phyloP scores from a whole-genome alignment of 2,888 invertebrate genomes.

The Drosophila affinis region DNA sequence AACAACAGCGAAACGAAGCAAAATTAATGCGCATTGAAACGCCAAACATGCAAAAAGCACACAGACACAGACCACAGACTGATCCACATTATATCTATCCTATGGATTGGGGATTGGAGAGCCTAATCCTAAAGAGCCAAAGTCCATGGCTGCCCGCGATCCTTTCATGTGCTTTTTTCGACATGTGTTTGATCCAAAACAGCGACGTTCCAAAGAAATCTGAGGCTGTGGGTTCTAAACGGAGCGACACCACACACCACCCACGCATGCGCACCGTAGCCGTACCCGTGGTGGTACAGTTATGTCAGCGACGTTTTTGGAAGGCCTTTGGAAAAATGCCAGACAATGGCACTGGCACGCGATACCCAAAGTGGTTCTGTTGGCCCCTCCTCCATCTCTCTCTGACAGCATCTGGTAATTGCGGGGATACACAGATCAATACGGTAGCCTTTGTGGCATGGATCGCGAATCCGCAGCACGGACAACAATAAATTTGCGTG shows the following conservation, averaged over 20 bases:
- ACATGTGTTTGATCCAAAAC: conserved; percentile 78
- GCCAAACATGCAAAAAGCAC: conserved; percentile 72
- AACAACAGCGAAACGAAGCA: conserved; percentile 46
- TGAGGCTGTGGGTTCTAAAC: conserved; percentile 61
- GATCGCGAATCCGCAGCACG: conserved; percentile 50
- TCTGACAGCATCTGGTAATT: conserved; percentile 45
- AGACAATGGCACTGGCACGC: conserved; percentile 76
- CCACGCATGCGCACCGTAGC: conserved; percentile 66
- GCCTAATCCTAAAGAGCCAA: conserved; percentile 5
- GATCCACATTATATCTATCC: conserved; percentile 15
- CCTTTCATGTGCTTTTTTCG: conserved; percentile 75
- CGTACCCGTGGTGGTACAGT: conserved; percentile 58
- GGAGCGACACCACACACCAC: conserved; percentile 18
- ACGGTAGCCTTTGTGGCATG: conserved; percentile 75
- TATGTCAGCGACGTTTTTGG: conserved; percentile 78
- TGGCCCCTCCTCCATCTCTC: not conserved
- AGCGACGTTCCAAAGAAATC: conserved; percentile 72
- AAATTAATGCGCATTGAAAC: conserved; percentile 80
- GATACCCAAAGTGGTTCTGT: conserved; percentile 25
- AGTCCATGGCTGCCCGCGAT: conserved; percentile 40
- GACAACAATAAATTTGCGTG: conserved; percentile 79
- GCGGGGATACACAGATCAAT: conserved; percentile 52
- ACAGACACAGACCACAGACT: not conserved
- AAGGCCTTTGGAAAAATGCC: conserved; percentile 66
- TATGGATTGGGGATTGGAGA: not conserved